Evolutionary conservation across 2,888 invertebrate genomes (phyloP).

Genomic region (Drosophila hawaiiensis): DNA sequence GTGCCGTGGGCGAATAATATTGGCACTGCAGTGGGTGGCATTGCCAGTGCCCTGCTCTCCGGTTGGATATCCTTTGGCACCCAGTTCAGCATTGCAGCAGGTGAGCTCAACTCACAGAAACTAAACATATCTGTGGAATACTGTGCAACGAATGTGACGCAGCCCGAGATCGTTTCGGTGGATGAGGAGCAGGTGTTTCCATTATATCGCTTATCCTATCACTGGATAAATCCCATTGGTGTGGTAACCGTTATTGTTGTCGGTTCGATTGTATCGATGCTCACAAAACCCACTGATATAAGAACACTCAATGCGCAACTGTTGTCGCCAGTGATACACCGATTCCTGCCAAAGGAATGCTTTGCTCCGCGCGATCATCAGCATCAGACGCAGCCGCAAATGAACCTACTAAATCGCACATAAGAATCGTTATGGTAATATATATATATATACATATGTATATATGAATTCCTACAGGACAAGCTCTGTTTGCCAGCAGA

Average conservation of each 20-base stretch:
- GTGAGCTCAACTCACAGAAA: slow-evolving; percentile 87
- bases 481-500: slow-evolving; percentile 12
- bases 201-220: slow-evolving; percentile 91
- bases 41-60: slow-evolving; percentile 88
- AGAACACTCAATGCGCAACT: slow-evolving; percentile 87
- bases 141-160: slow-evolving; percentile 79
- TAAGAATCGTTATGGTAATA: slow-evolving; percentile 3
- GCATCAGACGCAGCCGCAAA: slow-evolving; percentile 51
- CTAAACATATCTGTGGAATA: slow-evolving; percentile 86
- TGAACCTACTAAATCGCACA: slow-evolving; percentile 46
- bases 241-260: slow-evolving; percentile 89
- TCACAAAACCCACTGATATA: slow-evolving; percentile 86
- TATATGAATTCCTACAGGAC: slow-evolving; percentile 29
- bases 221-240: slow-evolving; percentile 93
- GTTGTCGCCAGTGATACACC: slow-evolving; percentile 88
- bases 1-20: slow-evolving; percentile 92
- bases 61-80: slow-evolving; percentile 89
- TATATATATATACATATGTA: slow-evolving; percentile 8
- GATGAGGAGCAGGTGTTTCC: slow-evolving; percentile 88
- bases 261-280: slow-evolving; percentile 88
- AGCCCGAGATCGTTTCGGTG: slow-evolving; percentile 52
- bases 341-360: slow-evolving; percentile 83
- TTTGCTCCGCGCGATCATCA: slow-evolving; percentile 62
- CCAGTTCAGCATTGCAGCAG: slow-evolving; percentile 88
- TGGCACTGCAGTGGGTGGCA: slow-evolving; percentile 88